Evolutionary conservation across 2,797 vertebrate species (phyloP), one percentile per base, ranked within the genome.

Genomic region (Odontamblyopus rebecca): DNA sequence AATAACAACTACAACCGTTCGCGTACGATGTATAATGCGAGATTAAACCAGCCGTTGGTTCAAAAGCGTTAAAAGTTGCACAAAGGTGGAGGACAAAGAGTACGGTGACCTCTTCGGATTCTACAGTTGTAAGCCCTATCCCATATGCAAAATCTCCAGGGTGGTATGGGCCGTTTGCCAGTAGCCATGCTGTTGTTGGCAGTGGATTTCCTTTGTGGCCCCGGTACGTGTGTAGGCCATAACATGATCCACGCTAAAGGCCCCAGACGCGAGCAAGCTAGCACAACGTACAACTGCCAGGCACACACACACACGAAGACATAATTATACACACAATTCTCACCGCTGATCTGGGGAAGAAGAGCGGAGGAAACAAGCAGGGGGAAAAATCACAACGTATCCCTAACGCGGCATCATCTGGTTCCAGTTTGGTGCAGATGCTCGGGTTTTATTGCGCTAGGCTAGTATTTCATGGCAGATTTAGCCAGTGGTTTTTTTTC

Each of bases 391-490:
- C 81, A 83, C 84, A 89, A 66, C 82, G 91, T 89, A 90, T 92
- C 90, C 91, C 89, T 92, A 86, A 89, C 85, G 75, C 61, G 83
- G 79, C 68, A 90, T 94, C 94, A 95, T 94, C 92, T 94, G 94
- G 88, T 94, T 94, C 87, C 89, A 94, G 91, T 95, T 93, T 93
- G 89, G 89, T 90, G 90, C 93, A 94, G 92, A 94, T 93, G 93
- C 92, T 92, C 89, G 82, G 77, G 78, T 93, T 94, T 94, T 94
- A 94, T 92, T 93, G 92, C 92, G 85, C 89, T 85, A 90, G 92
- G 92, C 87, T 94, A 89, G 92, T 93, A 90, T 95, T 94, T 95
- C 93, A 94, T 93, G 93, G 93, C 91, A 93, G 93, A 93, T 93
- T 94, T 92, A 92, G 86, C 85, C 86, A 82, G 91, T 79, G 92